Percentiles rank a stretch among this genome's conserved stretches.
Conservation (phyloP, 2,888 invertebrate species). For the Choreutis nemorana region DNA sequence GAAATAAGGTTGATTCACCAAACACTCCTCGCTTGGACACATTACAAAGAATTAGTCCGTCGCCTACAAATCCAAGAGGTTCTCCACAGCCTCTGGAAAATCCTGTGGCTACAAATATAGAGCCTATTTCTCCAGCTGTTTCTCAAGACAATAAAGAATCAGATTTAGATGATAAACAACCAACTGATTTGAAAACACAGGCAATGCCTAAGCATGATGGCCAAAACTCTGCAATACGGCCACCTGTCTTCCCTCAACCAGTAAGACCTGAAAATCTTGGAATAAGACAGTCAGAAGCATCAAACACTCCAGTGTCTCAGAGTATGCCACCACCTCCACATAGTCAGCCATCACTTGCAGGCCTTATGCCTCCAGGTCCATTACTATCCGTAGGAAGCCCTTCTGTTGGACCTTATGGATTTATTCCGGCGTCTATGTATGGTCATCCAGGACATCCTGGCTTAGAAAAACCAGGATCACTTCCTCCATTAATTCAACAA, state of each 20-base stretch:
- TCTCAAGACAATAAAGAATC: slow-evolving; percentile 51
- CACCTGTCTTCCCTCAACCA: slow-evolving; percentile 40
- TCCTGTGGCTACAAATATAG: slow-evolving; percentile 39
- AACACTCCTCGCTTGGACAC: slow-evolving; percentile 47
- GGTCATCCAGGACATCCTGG: slow-evolving; percentile 33
- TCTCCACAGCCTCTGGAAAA: slow-evolving; percentile 54
- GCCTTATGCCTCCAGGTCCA: slow-evolving; percentile 66
- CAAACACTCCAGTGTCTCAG: slow-evolving; percentile 36
- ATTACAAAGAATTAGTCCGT: slow-evolving; percentile 52
- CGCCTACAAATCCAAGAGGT: slow-evolving; percentile 44
- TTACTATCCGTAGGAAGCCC: slow-evolving; percentile 68
- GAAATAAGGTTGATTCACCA: slow-evolving; percentile 51
- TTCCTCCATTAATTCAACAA: slow-evolving; percentile 49
- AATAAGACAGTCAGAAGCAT: slow-evolving; percentile 38
- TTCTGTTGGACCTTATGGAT: slow-evolving; percentile 68
- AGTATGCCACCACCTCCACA: slow-evolving; percentile 52
- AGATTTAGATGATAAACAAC: slow-evolving; percentile 51
- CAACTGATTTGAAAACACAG: slow-evolving; percentile 54
- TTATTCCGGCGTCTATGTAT: slow-evolving; percentile 61
- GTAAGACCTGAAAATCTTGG: slow-evolving; percentile 50
- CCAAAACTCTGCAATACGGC: slow-evolving; percentile 30
- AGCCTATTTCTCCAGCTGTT: slow-evolving; percentile 53
- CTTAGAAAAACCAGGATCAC: slow-evolving; percentile 44
- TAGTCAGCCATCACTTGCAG: slow-evolving; percentile 64
- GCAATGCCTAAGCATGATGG: slow-evolving; percentile 37